A percentile compares a stretch with the other conserved stretches of the same genome.
These are phyloP conservation scores for Arnoldichthys spilopterus DNA, from an alignment of 2,797 vertebrate genomes.

Conservation along the genomic window DNA sequence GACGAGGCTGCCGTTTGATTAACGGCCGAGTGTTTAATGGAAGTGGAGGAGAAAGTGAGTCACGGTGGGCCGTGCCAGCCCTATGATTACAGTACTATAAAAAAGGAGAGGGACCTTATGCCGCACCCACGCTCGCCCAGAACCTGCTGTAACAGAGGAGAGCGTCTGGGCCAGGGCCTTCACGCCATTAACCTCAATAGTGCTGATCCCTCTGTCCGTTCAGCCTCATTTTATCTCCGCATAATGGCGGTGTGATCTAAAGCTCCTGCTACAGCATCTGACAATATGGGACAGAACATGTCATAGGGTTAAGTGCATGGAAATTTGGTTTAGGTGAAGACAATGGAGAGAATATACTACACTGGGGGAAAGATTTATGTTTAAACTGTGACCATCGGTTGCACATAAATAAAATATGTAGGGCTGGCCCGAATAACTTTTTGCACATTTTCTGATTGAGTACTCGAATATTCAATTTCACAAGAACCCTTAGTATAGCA, in stretches of 20 bases:
- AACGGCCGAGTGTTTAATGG: constrained; percentile 51
- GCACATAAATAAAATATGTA: too few species aligned
- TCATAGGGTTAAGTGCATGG: constrained; percentile 15
- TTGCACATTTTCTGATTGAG: too few species aligned
- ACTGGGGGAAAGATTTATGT: neutral
- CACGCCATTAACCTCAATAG: constrained; percentile 48
- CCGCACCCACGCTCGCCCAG: constrained; percentile 36
- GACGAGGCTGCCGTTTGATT: constrained; percentile 52
- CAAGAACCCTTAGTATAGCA: too few species aligned
- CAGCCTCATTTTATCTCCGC: constrained; percentile 34
- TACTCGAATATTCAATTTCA: too few species aligned
- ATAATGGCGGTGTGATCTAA: constrained; percentile 28
- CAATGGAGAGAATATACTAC: neutral
- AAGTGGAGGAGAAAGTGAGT: constrained; percentile 47
- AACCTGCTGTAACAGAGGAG: constrained; percentile 26
- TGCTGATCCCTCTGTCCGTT: constrained; percentile 33
- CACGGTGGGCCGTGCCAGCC: constrained; percentile 54
- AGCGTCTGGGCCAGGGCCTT: constrained; percentile 18
- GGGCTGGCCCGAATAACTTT: too few species aligned
- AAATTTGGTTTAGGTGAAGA: constrained; percentile 7
- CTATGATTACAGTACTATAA: constrained; percentile 53
- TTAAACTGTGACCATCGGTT: too few species aligned
- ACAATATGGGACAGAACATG: constrained; percentile 36
- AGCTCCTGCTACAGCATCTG: constrained; percentile 22
- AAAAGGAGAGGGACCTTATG: constrained; percentile 45